A percentile compares a stretch with the other conserved stretches of the same genome.
These are phyloP conservation scores for Scylla paramamosain DNA, from an alignment of 1,140 invertebrate species.

Conservation along the genomic window DNA sequence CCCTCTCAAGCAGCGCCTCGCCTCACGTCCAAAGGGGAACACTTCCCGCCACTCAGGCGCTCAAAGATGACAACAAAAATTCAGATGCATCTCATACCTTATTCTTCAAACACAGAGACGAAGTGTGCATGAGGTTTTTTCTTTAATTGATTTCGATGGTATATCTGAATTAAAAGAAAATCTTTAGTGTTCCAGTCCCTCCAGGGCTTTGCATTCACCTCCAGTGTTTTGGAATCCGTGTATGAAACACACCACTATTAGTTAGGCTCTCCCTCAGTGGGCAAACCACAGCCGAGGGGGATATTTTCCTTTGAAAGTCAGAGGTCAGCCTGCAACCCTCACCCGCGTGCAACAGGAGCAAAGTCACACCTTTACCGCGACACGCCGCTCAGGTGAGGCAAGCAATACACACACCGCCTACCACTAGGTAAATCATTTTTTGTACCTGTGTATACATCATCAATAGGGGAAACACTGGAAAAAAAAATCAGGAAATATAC, in stretches of 20 bases:
- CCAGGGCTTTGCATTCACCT: constrained; percentile 1
- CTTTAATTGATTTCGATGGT: too few relatives aligned
- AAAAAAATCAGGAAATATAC: too few relatives aligned
- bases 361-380: background rate
- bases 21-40: too few relatives aligned
- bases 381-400: background rate
- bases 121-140: too few relatives aligned
- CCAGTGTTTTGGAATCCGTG: constrained; percentile 10
- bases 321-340: constrained; percentile 4
- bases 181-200: background rate
- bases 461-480: too few relatives aligned
- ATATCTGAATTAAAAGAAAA: background rate
- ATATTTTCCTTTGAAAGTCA: constrained; percentile 24
- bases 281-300: background rate
- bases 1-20: too few relatives aligned
- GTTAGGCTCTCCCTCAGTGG: background rate
- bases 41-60: too few relatives aligned
- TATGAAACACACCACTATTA: constrained; percentile 14
- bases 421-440: too few relatives aligned
- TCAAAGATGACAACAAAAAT: too few relatives aligned
- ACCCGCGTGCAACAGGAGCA: background rate
- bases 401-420: background rate
- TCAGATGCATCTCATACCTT: too few relatives aligned
- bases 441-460: too few relatives aligned
- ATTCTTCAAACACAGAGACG: too few relatives aligned